These are phyloP conservation scores for Brotula barbata DNA, from an alignment of 2,797 vertebrate species.

Conservation along the genomic window DNA sequence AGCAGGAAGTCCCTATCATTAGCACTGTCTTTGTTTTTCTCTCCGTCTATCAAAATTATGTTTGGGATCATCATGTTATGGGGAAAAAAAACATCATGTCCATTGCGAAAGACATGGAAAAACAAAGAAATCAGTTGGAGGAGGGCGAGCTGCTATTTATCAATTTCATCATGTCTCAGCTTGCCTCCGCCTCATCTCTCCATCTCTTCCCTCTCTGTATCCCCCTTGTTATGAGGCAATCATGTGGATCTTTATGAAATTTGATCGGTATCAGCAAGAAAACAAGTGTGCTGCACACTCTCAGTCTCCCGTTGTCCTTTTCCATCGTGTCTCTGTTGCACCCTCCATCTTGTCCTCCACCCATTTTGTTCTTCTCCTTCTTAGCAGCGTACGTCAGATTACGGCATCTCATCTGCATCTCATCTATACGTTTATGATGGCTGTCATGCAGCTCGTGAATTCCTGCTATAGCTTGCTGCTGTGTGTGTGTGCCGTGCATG, in stretches of 20 bases:
- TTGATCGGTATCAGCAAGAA: constrained; percentile 71
- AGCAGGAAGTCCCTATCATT: constrained; percentile 34
- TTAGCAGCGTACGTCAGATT: constrained; percentile 42
- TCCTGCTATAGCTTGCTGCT: constrained; percentile 6
- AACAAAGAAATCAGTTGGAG: constrained; percentile 58
- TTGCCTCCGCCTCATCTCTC: constrained; percentile 57
- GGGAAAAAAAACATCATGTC: constrained; percentile 27
- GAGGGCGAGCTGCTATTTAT: constrained; percentile 62
- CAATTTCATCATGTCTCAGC: constrained; percentile 58
- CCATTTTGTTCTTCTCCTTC: constrained; percentile 40
- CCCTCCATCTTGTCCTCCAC: constrained; percentile 62
- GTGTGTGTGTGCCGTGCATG: constrained; percentile 7
- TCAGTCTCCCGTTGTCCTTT: constrained; percentile 42
- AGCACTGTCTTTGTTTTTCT: constrained; percentile 38
- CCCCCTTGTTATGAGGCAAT: constrained; percentile 75
- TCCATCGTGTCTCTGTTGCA: constrained; percentile 43
- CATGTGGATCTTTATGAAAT: constrained; percentile 79
- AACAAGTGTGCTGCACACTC: constrained; percentile 44
- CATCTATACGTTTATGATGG: constrained; percentile 28
- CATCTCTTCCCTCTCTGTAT: constrained; percentile 59
- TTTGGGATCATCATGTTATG: constrained; percentile 54
- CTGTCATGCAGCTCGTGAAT: constrained; percentile 4
- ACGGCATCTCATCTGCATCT: constrained; percentile 32
- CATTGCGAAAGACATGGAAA: constrained; percentile 31
- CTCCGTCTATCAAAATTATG: constrained; percentile 49